A percentile compares a stretch with the other conserved stretches of the same genome.
Evolutionary conservation across 2,797 vertebrate species (phyloP).

Genomic region (Prunella strophiata): DNA sequence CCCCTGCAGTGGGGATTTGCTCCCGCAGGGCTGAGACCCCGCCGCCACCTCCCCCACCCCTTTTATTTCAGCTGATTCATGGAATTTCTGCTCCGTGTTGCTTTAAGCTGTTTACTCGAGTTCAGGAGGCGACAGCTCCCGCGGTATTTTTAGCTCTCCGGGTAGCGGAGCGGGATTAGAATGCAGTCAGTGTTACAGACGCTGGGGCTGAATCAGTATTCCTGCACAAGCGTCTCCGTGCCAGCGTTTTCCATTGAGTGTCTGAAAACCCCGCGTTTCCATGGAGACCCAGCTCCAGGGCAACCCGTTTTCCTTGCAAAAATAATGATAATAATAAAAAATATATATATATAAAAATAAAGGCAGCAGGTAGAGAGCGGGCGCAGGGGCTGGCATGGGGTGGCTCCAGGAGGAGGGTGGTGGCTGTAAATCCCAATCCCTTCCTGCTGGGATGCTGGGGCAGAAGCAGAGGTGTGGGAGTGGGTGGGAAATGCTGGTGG

Average conservation of each 20-base stretch:
- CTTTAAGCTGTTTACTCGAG: slow-evolving; percentile 67
- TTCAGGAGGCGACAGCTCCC: slow-evolving; percentile 52
- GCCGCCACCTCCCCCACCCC: accelerated
- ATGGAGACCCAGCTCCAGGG: slow-evolving; percentile 80
- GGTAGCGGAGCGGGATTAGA: slow-evolving; percentile 71
- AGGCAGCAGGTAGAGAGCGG: slow-evolving; percentile 70
- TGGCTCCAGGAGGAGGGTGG: not conserved
- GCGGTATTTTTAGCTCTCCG: slow-evolving; percentile 77
- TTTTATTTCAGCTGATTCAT: slow-evolving; percentile 61
- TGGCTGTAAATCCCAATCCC: not conserved
- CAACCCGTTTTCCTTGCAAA: slow-evolving; percentile 67
- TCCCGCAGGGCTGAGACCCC: not conserved
- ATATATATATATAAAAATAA: too few species aligned
- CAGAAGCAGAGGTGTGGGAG: not conserved
- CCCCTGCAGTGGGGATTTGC: accelerated
- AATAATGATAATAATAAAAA: not conserved
- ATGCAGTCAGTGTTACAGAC: slow-evolving; percentile 78
- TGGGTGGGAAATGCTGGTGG: not conserved
- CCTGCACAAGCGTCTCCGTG: slow-evolving; percentile 72
- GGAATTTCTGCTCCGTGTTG: slow-evolving; percentile 25
- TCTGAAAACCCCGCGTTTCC: slow-evolving; percentile 81
- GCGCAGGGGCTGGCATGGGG: not conserved
- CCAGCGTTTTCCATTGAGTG: slow-evolving; percentile 77
- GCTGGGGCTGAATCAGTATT: slow-evolving; percentile 80
- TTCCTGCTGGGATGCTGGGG: not conserved